Base-by-base conservation (phyloP, 1,140 invertebrate species). In the Euwallacea fornicatus region DNA sequence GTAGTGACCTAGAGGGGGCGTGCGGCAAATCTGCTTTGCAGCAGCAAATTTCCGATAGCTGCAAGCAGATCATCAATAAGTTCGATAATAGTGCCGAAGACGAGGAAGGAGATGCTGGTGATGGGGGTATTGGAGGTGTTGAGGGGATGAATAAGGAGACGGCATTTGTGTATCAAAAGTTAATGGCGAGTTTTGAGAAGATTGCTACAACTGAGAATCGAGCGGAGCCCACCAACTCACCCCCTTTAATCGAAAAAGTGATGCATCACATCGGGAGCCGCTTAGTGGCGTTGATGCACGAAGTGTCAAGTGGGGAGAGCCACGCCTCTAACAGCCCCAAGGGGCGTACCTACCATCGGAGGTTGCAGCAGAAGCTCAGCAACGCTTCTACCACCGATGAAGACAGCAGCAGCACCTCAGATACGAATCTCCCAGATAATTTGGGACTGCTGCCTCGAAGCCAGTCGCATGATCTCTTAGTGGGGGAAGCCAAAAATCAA, bases 201-300 rank as follows among this genome's bases (percentile, higher is more conserved):
- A 90, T 92, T 76, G 86, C 89, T 0, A 33, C 21, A 33, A 83
- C 81, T 0, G 83, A 82, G 0, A 84, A 86, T 76, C 81, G 78
- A 6, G 76, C 78, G 0, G 68, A 79, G 63, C 83, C 80, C 11
- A 81, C 83, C 7, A 83, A 83, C 7, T 94, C 93, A 2, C 93
- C 93, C 0, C 92, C 93, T 0, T 80, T 96, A n/a, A 91, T 95
- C 54, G 92, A 93, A 9, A 94, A 95, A 84, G 93, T 96, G 0
- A 94, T 96, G 91, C 90, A 94, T 71, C 94, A 97, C 74, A 96
- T 97, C 54, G 93, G 93, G 1, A 92, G 92, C 53, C 82, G 93
- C n/a, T 81, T 97, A 42, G 92, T 95, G 2, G 93, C 93, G 0
- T 83, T 96, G 42, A 97, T 97, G 95, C 93, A 95, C 78, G 94